Conservation (phyloP, 2,113 vertebrate genomes). For the Eclectus roratus region DNA sequence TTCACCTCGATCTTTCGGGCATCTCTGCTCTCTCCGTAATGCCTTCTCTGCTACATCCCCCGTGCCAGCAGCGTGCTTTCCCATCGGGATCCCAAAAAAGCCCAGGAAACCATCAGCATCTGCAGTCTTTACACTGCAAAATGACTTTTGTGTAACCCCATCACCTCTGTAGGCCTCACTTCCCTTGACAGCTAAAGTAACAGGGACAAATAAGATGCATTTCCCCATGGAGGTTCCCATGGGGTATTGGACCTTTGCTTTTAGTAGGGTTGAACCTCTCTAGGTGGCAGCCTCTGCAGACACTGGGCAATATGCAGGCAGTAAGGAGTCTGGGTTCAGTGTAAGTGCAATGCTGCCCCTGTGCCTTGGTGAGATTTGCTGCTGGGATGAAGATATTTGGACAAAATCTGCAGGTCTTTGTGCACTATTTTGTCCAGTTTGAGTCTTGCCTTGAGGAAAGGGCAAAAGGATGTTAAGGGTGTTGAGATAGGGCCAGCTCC, state of each 20-base stretch:
- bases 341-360: neutral
- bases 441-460: neutral
- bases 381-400: neutral
- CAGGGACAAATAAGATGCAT: accelerated
- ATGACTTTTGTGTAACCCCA: neutral
- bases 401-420: neutral
- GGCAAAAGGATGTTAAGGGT: neutral
- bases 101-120: neutral
- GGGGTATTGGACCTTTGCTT: neutral
- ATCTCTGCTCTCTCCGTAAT: neutral
- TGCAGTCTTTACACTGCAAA: neutral
- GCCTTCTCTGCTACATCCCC: neutral
- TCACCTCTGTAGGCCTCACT: neutral
- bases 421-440: neutral
- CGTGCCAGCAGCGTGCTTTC: neutral
- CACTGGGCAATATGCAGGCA: neutral
- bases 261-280: neutral
- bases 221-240: neutral
- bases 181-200: neutral
- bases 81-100: neutral
- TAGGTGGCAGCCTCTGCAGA: neutral
- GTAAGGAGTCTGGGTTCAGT: neutral
- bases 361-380: neutral
- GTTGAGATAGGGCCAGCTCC: neutral
- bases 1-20: neutral